Base-by-base conservation (phyloP, 2,113 vertebrate genomes). In the Cryptoleucopteryx plumbea region DNA sequence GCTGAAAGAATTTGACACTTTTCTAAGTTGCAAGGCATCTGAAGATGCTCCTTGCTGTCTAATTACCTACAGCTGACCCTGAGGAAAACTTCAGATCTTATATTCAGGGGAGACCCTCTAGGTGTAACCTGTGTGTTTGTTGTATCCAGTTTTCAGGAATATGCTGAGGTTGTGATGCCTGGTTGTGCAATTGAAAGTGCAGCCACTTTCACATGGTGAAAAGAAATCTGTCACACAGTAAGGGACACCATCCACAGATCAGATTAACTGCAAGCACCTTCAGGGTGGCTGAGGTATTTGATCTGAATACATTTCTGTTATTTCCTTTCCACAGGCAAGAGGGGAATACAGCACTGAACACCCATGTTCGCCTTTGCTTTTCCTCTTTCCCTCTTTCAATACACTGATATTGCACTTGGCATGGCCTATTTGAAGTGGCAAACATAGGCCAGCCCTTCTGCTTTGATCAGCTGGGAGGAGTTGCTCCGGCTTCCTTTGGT, bases 361-460 rank as follows among this genome's bases (percentile, higher is more conserved):
- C 0, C 2, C 8, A 5, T 5, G 5, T 32, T 3, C 66, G 7
- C 11, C 19, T 80, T 77, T 74, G 4, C 3, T 6, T 91, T 82
- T 81, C 4, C 19, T 45, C 25, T 86, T 83, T 12, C 5, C 8
- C 21, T 89, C 34, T 82, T 78, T 29, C 50, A 74, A 74, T 47
- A 52, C 19, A 3, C 2, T 29, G 23, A 13, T 32, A 19, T 4
- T 73, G 45, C 27, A 3, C 2, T 2, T 23, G 38, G 14, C 31
- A 8, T 48, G 23, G 8, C 13, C 34, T 55, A 19, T 59, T 10
- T 86, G 63, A 58, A 62, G 50, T 10, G 14, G 7, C 38, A 92
- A 62, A 55, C 0, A 0, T 2, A 31, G 45, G 20, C 14, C 13
- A 73, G 8, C 4, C 31, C 2, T 5, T 59, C 55, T 72, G 20